phyloP scores from a whole-genome alignment of 2,888 invertebrate genomes.

The Nematopogon swammerdamellus region DNA sequence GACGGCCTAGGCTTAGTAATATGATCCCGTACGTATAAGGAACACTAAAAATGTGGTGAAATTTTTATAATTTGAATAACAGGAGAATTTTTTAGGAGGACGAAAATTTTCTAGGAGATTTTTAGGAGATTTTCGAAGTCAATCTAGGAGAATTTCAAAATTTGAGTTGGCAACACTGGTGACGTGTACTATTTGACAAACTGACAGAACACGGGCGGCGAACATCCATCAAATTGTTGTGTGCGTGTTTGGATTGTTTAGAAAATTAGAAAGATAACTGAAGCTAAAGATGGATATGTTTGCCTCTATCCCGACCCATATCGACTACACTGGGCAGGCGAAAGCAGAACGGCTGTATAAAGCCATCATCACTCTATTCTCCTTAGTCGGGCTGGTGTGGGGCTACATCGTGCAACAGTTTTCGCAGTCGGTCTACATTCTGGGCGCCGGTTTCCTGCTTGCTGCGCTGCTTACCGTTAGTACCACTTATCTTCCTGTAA shows the following conservation, averaged over 20 bases:
- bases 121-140: too few relatives aligned
- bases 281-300: slow-evolving; percentile 44
- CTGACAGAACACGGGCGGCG: too few relatives aligned
- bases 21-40: too few relatives aligned
- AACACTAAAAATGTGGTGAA: too few relatives aligned
- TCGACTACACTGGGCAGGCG: slow-evolving; percentile 87
- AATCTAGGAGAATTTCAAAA: too few relatives aligned
- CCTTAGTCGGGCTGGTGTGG: slow-evolving; percentile 87
- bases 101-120: too few relatives aligned
- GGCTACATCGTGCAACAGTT: slow-evolving; percentile 94
- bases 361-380: slow-evolving; percentile 86
- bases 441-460: slow-evolving; percentile 86
- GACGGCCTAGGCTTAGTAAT: too few relatives aligned
- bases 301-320: slow-evolving; percentile 46
- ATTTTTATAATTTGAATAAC: too few relatives aligned
- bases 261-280: background rate
- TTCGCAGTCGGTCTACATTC: slow-evolving; percentile 90
- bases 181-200: too few relatives aligned
- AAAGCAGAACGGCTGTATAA: slow-evolving; percentile 87
- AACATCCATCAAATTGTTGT: too few relatives aligned
- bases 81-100: too few relatives aligned
- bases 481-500: too few relatives aligned
- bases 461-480: slow-evolving; percentile 74
- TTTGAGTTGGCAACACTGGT: background rate
- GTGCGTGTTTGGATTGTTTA: background rate